Evolutionary conservation across 2,113 vertebrate genomes (phyloP).

Genomic region (Ochotona princeps): DNA sequence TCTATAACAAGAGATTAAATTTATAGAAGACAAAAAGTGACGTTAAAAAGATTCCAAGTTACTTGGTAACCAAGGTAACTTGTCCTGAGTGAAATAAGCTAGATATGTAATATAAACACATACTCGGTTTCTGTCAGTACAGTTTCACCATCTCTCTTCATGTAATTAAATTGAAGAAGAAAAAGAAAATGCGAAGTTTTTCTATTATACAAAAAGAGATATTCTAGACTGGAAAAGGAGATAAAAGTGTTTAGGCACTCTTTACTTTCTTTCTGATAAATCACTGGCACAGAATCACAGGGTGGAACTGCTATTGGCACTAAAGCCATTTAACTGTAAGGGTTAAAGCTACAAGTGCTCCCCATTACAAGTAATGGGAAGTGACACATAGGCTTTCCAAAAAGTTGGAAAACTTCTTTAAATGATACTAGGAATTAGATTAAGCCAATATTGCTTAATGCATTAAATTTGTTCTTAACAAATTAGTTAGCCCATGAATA

Average conservation of each 20-base stretch:
- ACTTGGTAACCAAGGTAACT: background rate
- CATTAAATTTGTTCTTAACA: background rate
- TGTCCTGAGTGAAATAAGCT: slow-evolving; percentile 14
- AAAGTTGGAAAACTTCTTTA: background rate
- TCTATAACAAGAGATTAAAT: background rate
- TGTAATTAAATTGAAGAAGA: background rate
- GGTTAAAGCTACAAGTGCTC: slow-evolving; percentile 33
- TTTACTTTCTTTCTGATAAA: background rate
- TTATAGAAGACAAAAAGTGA: slow-evolving; percentile 8
- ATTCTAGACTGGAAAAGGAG: background rate
- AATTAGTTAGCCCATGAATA: background rate
- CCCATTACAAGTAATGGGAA: slow-evolving; percentile 7
- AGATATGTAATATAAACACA: background rate
- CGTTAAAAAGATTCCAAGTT: background rate
- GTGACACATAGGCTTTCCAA: background rate
- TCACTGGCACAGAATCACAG: background rate
- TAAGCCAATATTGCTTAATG: slow-evolving; percentile 3
- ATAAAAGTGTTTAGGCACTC: background rate
- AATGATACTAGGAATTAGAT: slow-evolving; percentile 9
- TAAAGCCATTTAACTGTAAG: background rate
- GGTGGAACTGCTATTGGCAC: background rate
- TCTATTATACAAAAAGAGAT: background rate
- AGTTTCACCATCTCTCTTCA: background rate
- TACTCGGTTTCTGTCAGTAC: background rate
- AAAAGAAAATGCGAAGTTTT: background rate